These are phyloP conservation scores for Platycercus adscitus DNA, from an alignment of 2,113 vertebrate species.

Conservation along the genomic window DNA sequence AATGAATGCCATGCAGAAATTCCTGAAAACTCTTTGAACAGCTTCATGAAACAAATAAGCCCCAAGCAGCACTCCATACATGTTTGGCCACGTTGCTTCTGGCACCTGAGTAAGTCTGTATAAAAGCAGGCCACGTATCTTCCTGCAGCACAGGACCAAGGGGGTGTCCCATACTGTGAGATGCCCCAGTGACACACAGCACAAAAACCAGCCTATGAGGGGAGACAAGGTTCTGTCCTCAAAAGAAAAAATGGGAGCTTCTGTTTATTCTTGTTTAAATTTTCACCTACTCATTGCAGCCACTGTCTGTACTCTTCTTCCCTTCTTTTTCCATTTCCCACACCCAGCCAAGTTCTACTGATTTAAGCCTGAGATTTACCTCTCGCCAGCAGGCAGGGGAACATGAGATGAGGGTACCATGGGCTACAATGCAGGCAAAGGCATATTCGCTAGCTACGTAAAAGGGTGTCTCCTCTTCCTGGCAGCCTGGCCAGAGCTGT, in stretches of 20 bases:
- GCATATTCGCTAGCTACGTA: background rate
- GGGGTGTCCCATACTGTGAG: background rate
- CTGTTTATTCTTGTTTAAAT: background rate
- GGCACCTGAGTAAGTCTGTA: background rate
- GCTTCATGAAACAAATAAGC: background rate
- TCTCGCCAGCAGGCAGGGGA: background rate
- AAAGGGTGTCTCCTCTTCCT: background rate
- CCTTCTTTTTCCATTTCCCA: background rate
- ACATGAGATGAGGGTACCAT: background rate
- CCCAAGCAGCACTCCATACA: background rate
- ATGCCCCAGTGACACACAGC: accelerated
- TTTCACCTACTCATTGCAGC: background rate
- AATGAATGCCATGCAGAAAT: slow-evolving; percentile 35
- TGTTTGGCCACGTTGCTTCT: background rate
- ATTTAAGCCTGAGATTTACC: background rate
- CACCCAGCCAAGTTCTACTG: background rate
- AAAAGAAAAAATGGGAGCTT: background rate
- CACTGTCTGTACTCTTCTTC: background rate
- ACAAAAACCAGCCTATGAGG: background rate
- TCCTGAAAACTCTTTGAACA: background rate
- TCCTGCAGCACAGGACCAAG: background rate
- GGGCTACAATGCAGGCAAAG: background rate
- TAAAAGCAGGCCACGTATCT: background rate
- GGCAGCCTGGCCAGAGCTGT: background rate
- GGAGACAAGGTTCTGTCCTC: background rate